Evolutionary conservation across 2,888 invertebrate species (phyloP).

Genomic region (Spisula subtruncata): DNA sequence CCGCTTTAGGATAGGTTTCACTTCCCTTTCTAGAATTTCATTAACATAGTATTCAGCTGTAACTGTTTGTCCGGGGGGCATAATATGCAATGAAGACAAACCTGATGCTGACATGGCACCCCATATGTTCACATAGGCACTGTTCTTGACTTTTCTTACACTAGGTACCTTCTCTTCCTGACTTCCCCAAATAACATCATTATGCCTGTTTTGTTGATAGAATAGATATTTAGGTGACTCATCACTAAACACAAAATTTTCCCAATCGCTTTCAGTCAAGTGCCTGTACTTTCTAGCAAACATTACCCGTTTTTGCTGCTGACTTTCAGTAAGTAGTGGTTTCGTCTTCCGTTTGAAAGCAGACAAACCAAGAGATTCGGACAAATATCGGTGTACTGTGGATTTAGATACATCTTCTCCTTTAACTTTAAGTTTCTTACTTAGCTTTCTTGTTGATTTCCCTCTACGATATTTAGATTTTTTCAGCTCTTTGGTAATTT

Average conservation of each 20-base stretch:
- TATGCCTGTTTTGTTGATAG: neutral
- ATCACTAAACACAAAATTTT: neutral
- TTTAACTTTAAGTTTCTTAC: neutral
- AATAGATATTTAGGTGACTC: neutral
- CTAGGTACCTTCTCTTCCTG: neutral
- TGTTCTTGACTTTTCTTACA: neutral
- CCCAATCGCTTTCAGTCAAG: neutral
- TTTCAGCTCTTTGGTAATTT: neutral
- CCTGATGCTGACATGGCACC: neutral
- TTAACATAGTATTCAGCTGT: neutral
- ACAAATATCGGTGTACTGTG: neutral
- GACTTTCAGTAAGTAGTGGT: neutral
- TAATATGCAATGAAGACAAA: neutral
- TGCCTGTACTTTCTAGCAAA: neutral
- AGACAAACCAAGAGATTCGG: neutral
- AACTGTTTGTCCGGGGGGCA: neutral
- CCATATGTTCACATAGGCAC: neutral
- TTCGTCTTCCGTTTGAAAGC: neutral
- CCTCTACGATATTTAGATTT: neutral
- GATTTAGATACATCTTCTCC: neutral
- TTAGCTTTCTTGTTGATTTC: neutral
- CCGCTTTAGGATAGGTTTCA: neutral
- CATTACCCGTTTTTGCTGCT: neutral
- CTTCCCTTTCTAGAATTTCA: neutral
- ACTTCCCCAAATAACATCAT: neutral